Percentiles rank a stretch among this genome's conserved stretches.
Conservation (phyloP, 2,113 vertebrate genomes). For the Chitala chitala region DNA sequence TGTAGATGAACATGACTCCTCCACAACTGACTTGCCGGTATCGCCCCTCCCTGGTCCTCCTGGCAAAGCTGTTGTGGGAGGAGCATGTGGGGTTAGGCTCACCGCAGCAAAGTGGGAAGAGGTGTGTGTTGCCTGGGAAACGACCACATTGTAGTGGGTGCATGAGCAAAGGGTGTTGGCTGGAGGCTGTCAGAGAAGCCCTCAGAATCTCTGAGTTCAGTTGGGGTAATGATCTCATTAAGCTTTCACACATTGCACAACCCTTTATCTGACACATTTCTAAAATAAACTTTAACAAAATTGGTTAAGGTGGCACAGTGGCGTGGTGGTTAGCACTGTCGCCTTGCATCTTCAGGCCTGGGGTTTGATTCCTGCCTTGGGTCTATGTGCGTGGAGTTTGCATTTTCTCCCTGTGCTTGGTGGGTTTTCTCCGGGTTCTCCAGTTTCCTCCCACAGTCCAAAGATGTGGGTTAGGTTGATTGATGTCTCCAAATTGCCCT, state of each 20-base stretch:
- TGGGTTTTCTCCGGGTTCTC: too few relatives aligned
- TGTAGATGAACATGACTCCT: constrained; percentile 7
- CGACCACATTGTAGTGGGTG: not conserved
- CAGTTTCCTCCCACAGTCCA: too few relatives aligned
- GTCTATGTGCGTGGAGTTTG: too few relatives aligned
- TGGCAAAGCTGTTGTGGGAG: not conserved
- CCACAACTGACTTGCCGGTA: not conserved
- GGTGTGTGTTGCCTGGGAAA: constrained; percentile 1
- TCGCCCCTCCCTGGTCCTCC: not conserved
- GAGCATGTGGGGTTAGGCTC: not conserved
- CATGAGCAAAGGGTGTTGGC: constrained; percentile 2
- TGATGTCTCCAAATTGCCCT: too few relatives aligned
- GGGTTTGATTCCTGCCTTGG: too few relatives aligned
- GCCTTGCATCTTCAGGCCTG: too few relatives aligned
- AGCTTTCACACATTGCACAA: not conserved
- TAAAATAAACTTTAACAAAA: not conserved
- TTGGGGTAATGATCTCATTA: not conserved
- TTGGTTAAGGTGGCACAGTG: too few relatives aligned
- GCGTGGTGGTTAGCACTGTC: too few relatives aligned
- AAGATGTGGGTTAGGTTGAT: too few relatives aligned
- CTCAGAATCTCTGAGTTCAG: not conserved
- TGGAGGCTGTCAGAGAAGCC: not conserved
- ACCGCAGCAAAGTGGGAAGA: not conserved
- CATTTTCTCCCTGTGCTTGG: too few relatives aligned
- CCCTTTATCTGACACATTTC: not conserved